Conservation (phyloP, 2,113 vertebrate genomes). For the Hypanus sabinus region DNA sequence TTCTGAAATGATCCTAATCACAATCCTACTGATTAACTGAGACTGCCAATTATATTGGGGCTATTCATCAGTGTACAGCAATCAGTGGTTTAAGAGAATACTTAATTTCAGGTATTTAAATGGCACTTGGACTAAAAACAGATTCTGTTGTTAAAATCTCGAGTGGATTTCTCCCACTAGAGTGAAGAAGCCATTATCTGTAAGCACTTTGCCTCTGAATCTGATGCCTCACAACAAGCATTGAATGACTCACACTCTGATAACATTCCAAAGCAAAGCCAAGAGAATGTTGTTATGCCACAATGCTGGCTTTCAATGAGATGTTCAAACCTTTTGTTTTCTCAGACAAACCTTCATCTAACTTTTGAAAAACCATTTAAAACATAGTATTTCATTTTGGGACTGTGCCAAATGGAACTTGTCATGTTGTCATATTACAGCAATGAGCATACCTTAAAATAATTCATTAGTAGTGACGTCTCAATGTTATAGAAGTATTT, state of each 20-base stretch:
- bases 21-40: constrained; percentile 60
- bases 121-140: constrained; percentile 58
- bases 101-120: constrained; percentile 67
- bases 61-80: constrained; percentile 65
- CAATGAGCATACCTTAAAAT: neutral
- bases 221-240: neutral
- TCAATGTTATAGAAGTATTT: neutral
- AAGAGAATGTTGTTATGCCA: neutral
- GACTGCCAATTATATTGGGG: constrained; percentile 58
- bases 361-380: too few species aligned
- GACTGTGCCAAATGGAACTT: neutral
- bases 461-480: neutral
- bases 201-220: neutral
- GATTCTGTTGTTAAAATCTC: constrained; percentile 40
- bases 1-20: constrained; percentile 56
- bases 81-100: constrained; percentile 59
- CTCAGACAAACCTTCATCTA: neutral
- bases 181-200: neutral
- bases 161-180: neutral
- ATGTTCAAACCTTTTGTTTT: neutral
- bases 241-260: neutral
- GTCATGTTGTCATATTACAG: neutral
- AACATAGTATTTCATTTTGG: neutral
- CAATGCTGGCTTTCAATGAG: neutral
- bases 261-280: neutral